Percentiles rank a stretch among this genome's conserved stretches.
These are phyloP conservation scores for Vicugna pacos DNA, from an alignment of 2,113 vertebrate genomes.

Conservation along the genomic window DNA sequence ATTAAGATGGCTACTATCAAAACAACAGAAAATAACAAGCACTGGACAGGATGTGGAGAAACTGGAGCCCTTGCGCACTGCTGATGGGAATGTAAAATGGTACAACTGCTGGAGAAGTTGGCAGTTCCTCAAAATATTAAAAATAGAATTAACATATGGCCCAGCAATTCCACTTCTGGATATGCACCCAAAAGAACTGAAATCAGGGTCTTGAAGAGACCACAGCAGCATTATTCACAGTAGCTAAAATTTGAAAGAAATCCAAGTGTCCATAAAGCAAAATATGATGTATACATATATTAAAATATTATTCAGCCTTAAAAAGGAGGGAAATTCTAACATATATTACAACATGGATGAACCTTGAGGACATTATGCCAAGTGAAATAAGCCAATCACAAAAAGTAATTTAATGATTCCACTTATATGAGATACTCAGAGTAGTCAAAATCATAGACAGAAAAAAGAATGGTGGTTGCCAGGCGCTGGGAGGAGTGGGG, in stretches of 20 bases:
- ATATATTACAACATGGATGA: background rate
- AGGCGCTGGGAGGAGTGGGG: background rate
- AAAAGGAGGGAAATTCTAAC: background rate
- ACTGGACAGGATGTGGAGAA: background rate
- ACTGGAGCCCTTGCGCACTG: background rate
- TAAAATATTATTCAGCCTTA: background rate
- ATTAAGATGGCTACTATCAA: background rate
- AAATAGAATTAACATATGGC: background rate
- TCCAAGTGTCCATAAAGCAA: background rate
- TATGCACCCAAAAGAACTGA: background rate
- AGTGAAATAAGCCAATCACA: background rate
- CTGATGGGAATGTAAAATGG: background rate
- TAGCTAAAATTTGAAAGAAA: background rate
- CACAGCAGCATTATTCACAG: background rate
- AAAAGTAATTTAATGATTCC: background rate
- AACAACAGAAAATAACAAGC: background rate
- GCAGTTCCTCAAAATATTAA: background rate
- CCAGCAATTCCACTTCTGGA: background rate
- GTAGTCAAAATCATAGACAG: background rate
- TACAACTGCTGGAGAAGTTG: background rate
- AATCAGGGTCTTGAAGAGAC: background rate
- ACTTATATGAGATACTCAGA: background rate
- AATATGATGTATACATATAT: background rate
- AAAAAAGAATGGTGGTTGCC: background rate
- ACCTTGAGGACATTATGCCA: background rate